These are phyloP conservation scores for Drosophila anomalata DNA, from an alignment of 2,888 invertebrate genomes.

Conservation along the genomic window DNA sequence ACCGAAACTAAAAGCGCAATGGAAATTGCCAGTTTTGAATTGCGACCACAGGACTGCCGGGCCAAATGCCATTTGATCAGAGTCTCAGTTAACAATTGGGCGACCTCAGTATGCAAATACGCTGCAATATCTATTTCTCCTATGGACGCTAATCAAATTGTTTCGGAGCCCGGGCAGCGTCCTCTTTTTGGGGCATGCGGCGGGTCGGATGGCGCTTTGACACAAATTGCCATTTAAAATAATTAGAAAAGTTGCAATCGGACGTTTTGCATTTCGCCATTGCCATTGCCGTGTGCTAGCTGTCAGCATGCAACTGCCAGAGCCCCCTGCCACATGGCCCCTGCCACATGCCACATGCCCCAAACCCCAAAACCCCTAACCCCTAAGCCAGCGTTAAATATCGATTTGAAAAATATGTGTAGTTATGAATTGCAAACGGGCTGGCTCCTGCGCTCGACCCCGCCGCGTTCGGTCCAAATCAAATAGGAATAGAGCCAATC, in stretches of 20 bases:
- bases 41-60: not conserved
- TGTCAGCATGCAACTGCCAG: slow-evolving; percentile 49
- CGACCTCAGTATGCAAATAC: slow-evolving; percentile 8
- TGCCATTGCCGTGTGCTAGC: slow-evolving; percentile 40
- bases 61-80: slow-evolving; percentile 13
- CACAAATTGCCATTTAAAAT: slow-evolving; percentile 76
- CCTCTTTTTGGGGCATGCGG: slow-evolving; percentile 29
- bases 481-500: slow-evolving; percentile 67
- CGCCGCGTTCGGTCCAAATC: slow-evolving; percentile 52
- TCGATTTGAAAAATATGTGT: slow-evolving; percentile 74
- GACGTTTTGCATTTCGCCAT: slow-evolving; percentile 36
- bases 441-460: slow-evolving; percentile 22
- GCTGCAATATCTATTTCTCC: slow-evolving; percentile 25
- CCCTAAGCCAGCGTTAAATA: slow-evolving; percentile 61
- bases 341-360: not conserved
- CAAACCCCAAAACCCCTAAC: not conserved
- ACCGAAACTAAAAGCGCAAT: not conserved
- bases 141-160: slow-evolving; percentile 42
- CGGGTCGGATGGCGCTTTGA: slow-evolving; percentile 52
- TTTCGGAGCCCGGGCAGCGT: slow-evolving; percentile 16
- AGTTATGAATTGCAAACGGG: slow-evolving; percentile 66
- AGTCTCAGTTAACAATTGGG: slow-evolving; percentile 10
- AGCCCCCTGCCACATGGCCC: not conserved
- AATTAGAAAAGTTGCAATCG: slow-evolving; percentile 73
- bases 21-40: slow-evolving; percentile 1